phyloP scores from a whole-genome alignment of 2,797 vertebrate species.

The Xenentodon cancila region DNA sequence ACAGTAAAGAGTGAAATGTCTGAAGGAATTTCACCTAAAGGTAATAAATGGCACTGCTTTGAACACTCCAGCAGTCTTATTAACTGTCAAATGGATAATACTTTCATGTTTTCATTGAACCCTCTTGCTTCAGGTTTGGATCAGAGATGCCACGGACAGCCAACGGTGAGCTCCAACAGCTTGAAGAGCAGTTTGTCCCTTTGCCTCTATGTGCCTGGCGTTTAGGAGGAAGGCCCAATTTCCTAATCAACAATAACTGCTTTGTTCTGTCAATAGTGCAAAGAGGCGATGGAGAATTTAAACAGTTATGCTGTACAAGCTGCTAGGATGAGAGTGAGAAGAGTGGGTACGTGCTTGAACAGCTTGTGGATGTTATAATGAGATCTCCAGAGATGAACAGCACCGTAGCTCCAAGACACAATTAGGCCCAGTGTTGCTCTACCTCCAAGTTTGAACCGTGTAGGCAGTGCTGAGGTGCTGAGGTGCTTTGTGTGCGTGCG shows the following conservation, averaged over 20 bases:
- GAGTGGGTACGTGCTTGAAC: constrained; percentile 66
- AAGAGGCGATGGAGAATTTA: constrained; percentile 54
- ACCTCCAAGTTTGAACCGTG: constrained; percentile 56
- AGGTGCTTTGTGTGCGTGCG: constrained; percentile 31
- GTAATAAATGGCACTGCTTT: constrained; percentile 10
- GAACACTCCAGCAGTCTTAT: constrained; percentile 13
- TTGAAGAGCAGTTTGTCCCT: constrained; percentile 47
- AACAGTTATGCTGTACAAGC: constrained; percentile 67
- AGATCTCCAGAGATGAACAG: constrained; percentile 84
- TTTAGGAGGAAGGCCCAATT: constrained; percentile 50
- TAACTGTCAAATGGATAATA: constrained; percentile 43
- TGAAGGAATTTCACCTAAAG: not conserved
- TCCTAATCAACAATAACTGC: constrained; percentile 74
- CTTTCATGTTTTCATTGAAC: constrained; percentile 36
- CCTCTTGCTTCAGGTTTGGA: constrained; percentile 21
- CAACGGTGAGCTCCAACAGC: constrained; percentile 40
- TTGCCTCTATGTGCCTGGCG: constrained; percentile 47
- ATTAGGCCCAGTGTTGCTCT: constrained; percentile 73
- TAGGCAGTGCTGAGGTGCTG: constrained; percentile 48
- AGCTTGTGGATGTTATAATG: constrained; percentile 85
- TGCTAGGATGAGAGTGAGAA: constrained; percentile 67
- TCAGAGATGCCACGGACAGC: constrained; percentile 30
- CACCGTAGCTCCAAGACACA: constrained; percentile 80
- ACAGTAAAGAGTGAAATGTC: not conserved
- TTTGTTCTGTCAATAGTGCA: constrained; percentile 64